Evolutionary conservation across 2,797 vertebrate genomes (phyloP).

Genomic region (Hirundo rustica): DNA sequence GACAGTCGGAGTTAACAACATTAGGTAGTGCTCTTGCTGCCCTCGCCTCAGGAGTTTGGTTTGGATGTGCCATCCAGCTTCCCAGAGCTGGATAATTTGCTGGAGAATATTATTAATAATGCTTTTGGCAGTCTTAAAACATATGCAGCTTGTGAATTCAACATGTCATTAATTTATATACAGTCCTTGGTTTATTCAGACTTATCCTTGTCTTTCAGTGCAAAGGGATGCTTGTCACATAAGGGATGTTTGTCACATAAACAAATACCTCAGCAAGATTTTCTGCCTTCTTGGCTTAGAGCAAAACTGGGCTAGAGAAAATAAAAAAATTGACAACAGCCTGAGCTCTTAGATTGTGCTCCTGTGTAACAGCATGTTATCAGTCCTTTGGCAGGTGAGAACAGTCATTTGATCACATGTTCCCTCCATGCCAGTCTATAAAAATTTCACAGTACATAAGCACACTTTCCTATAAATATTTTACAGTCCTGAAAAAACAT

Average conservation of each 20-base stretch:
- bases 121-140: not conserved
- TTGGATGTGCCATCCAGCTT: not conserved
- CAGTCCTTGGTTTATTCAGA: not conserved
- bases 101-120: not conserved
- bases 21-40: constrained; percentile 8
- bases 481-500: not conserved
- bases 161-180: not conserved
- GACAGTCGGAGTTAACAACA: not conserved
- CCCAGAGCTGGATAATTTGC: not conserved
- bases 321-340: not conserved
- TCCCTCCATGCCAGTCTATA: not conserved
- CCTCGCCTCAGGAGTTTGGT: not conserved
- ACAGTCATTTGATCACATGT: not conserved
- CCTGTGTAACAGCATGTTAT: constrained; percentile 22
- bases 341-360: not conserved
- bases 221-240: not conserved
- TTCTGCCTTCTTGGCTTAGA: not conserved
- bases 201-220: not conserved
- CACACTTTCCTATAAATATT: constrained; percentile 29
- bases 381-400: constrained; percentile 20
- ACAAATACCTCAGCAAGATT: not conserved
- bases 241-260: not conserved
- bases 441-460: constrained; percentile 7
- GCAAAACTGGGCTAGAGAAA: not conserved
- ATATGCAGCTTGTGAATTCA: not conserved